Conservation (phyloP, 1,140 invertebrate genomes). For the Drosophila murphyi region DNA sequence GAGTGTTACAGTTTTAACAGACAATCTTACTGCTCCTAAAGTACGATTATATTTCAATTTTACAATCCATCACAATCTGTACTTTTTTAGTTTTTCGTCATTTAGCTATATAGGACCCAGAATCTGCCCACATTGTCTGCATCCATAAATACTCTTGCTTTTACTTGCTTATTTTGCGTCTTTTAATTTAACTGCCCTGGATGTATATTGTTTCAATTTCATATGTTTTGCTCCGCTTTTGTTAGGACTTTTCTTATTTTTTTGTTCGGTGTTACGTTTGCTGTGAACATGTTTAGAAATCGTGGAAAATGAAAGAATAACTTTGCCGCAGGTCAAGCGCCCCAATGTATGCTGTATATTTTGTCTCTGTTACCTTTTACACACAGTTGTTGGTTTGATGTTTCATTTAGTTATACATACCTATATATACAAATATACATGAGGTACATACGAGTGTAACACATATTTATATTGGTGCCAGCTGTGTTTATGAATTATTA, state of each 20-base stretch:
- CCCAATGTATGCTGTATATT: constrained; percentile 53
- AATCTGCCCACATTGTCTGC: neutral
- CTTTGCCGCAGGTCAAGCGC: constrained; percentile 67
- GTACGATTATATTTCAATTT: no score
- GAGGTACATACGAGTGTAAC: neutral
- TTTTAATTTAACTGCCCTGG: constrained; percentile 35
- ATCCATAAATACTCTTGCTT: constrained; percentile 5
- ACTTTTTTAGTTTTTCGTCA: no score
- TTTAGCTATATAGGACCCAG: no score
- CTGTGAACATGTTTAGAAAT: constrained; percentile 68
- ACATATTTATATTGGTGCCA: constrained; percentile 24
- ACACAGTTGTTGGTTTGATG: constrained; percentile 50
- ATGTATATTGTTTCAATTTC: constrained; percentile 38
- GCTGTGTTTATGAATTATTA: constrained; percentile 51
- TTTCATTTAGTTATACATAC: constrained; percentile 47
- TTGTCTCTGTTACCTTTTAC: constrained; percentile 45
- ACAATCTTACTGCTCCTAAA: neutral
- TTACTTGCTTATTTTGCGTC: neutral
- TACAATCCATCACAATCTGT: no score
- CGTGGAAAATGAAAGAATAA: constrained; percentile 80
- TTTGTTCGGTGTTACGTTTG: constrained; percentile 22
- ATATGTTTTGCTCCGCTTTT: constrained; percentile 15
- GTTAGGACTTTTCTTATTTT: constrained; percentile 21
- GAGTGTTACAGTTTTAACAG: neutral
- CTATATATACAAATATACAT: constrained; percentile 1